Conservation (phyloP, 2,888 invertebrate species). For the Apeira syringaria region DNA sequence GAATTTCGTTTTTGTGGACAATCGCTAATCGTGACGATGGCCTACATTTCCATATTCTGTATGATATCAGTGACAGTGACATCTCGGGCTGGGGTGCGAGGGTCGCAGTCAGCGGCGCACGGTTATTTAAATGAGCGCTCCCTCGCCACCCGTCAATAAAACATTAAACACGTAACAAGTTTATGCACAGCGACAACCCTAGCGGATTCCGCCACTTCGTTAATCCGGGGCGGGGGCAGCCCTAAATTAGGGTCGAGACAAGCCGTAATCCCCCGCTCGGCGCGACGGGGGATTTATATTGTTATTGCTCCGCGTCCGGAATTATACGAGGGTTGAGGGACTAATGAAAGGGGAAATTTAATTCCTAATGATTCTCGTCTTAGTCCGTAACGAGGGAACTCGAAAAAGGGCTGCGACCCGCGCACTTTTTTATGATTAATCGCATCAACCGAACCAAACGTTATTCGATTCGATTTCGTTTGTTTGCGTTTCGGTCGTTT, state of each 20-base stretch:
- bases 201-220: constrained; percentile 83
- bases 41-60: constrained; percentile 26
- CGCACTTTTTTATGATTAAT: constrained; percentile 77
- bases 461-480: constrained; percentile 63
- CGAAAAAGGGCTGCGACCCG: constrained; percentile 79
- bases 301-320: constrained; percentile 84
- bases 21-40: background rate
- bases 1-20: too few species aligned
- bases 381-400: constrained; percentile 83
- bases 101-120: constrained; percentile 47
- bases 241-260: constrained; percentile 84
- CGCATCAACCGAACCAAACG: constrained; percentile 65
- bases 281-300: constrained; percentile 84
- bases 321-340: constrained; percentile 84
- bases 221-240: constrained; percentile 83
- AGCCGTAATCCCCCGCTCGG: constrained; percentile 83
- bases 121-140: constrained; percentile 78
- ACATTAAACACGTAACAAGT: constrained; percentile 84
- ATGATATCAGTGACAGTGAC: constrained; percentile 23
- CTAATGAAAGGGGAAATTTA: constrained; percentile 84
- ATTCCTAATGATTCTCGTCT: constrained; percentile 84
- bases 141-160: constrained; percentile 82
- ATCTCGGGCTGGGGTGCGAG: constrained; percentile 30
- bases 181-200: constrained; percentile 82
- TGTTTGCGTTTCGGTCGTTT: constrained; percentile 52